Evolutionary conservation across 2,113 vertebrate species (phyloP), one percentile per base, ranked within the genome.

Genomic region (Pagrus major): DNA sequence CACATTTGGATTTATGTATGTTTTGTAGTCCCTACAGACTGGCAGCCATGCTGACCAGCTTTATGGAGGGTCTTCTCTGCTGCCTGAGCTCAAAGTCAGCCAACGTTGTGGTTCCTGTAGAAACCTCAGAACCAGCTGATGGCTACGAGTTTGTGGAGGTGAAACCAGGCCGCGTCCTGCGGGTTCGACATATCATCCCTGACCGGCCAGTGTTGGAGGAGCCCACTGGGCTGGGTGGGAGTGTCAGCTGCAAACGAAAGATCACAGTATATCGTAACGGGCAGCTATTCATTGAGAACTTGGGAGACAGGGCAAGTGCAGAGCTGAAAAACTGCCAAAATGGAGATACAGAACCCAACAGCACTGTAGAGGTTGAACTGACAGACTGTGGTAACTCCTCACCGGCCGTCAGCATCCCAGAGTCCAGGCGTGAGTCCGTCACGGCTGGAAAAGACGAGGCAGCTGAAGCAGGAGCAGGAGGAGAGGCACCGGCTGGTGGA

Each of bases 141-240:
- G 97, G 97, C 88, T 98, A 96, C 59, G 97, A 96, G 84, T 98
- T 98, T 74, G 93, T 99, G 85, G 98, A 99, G 90, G 98, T 98
- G 58, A 99, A 99, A 63, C 98, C 98, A 0, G 98, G 98, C 6
- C 91, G 97, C 0, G 91, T 99, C 71, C 91, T 99, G 21, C 91
- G 97, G 9, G 93, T 99, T 66, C 93, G 94, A 9, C 98, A 99
- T 55, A 78, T 93, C 0, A 77, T 93, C 0, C 96, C 97, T 0
- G 81, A 90, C 18, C 89, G 92, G 0, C 23, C 80, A 0, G 85
- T 90, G 27, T 89, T 92, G 35, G 95, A 94, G 65, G 93, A 94
- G 31, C 90, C 85, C 18, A 79, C 52, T 0, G 85, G 31, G 1
- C 71, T 18, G 1, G 93, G 89, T 8, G 93, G 85, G 1, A 94